A percentile compares a stretch with the other conserved stretches of the same genome.
These are phyloP conservation scores for Vesta saturnalis DNA, from an alignment of 2,888 invertebrate genomes.

Conservation along the genomic window DNA sequence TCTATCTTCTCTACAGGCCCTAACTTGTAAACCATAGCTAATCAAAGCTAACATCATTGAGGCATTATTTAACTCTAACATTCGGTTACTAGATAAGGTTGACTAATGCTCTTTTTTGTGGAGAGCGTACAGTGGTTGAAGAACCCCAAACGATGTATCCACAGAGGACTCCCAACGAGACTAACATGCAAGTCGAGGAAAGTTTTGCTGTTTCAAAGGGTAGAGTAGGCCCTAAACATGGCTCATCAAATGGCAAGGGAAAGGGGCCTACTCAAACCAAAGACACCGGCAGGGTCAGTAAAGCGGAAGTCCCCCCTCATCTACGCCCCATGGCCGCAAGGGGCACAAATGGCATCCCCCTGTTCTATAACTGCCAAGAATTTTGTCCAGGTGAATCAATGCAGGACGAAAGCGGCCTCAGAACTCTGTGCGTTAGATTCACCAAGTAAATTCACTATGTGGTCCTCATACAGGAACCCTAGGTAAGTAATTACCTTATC, in stretches of 20 bases:
- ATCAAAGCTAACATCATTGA: no score
- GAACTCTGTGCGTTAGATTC: neutral
- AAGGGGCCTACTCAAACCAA: neutral
- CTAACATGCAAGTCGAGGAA: neutral
- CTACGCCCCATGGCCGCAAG: neutral
- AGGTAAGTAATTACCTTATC: no score
- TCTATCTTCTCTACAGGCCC: no score
- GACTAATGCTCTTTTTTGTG: neutral
- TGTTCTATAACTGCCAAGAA: neutral
- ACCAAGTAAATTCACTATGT: no score
- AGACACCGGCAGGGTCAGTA: neutral
- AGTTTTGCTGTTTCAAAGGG: neutral
- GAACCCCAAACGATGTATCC: neutral
- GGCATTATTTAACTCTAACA: no score
- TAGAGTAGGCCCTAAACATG: neutral
- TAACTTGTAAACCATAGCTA: neutral
- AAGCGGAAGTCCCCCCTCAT: neutral
- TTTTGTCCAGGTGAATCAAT: neutral
- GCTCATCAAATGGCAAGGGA: neutral
- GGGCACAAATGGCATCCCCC: neutral
- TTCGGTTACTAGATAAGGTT: neutral
- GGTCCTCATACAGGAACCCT: no score
- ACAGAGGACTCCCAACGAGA: neutral
- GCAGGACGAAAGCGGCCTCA: no score
- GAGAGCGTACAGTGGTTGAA: neutral